Percentiles rank a stretch among this genome's conserved stretches.
These are phyloP conservation scores for Campaea margaritaria DNA, from an alignment of 2,888 invertebrate genomes.

Conservation along the genomic window DNA sequence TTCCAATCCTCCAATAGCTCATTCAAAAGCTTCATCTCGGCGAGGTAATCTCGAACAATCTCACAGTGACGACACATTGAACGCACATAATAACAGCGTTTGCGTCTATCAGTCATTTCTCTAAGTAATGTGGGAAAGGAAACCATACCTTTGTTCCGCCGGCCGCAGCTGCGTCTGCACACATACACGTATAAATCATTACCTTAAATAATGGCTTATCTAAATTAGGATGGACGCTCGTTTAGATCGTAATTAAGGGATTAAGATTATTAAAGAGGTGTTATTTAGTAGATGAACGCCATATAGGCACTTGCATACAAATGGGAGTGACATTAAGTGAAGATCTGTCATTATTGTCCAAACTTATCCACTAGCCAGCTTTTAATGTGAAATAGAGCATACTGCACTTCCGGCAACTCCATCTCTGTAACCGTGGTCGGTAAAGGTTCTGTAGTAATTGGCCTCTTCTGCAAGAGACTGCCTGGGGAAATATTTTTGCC, in stretches of 20 bases:
- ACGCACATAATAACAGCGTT: conserved; percentile 53
- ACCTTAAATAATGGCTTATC: conserved; percentile 62
- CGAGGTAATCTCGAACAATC: conserved; percentile 37
- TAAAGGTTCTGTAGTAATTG: too few relatives aligned
- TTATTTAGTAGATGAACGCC: conserved; percentile 12
- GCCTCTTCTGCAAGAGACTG: too few relatives aligned
- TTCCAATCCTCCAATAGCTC: conserved; percentile 18
- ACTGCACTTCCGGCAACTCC: too few relatives aligned
- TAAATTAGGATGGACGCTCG: conserved; percentile 63
- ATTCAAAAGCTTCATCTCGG: conserved; percentile 27
- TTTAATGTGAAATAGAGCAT: too few relatives aligned
- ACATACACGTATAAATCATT: conserved; percentile 68
- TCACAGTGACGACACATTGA: conserved; percentile 42
- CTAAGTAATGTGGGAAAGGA: conserved; percentile 77
- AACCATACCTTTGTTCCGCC: conserved; percentile 55
- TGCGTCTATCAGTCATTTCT: conserved; percentile 71
- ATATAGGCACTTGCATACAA: not conserved
- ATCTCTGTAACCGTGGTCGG: too few relatives aligned
- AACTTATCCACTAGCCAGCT: too few relatives aligned
- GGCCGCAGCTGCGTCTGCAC: conserved; percentile 65
- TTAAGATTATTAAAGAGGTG: conserved; percentile 29
- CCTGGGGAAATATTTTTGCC: too few relatives aligned
- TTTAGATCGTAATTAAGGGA: conserved; percentile 57
- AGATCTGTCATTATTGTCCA: too few relatives aligned
- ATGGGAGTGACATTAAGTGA: too few relatives aligned